phyloP scores from a whole-genome alignment of 2,113 vertebrate genomes.

The Coturnix japonica region DNA sequence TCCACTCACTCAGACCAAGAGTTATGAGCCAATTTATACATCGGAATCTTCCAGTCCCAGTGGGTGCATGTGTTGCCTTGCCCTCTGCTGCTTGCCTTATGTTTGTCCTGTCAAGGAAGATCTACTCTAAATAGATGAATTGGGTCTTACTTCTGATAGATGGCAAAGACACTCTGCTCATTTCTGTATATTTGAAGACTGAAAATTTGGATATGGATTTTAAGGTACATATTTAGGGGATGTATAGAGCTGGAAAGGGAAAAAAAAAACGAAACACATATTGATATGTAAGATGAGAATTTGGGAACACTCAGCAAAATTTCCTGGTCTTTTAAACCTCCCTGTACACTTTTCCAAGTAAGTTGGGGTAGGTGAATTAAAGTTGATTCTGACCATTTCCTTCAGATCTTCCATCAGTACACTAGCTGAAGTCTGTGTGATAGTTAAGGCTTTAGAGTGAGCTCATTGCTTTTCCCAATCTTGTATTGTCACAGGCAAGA shows the following conservation, averaged over 20 bases:
- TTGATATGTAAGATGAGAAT: not conserved
- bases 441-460: not conserved
- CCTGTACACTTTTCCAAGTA: not conserved
- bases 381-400: not conserved
- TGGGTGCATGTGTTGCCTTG: not conserved
- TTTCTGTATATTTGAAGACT: not conserved
- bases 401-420: not conserved
- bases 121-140: not conserved
- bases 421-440: not conserved
- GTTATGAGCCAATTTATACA: not conserved
- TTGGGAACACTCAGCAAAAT: not conserved
- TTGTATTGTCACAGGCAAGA: rapidly evolving
- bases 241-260: not conserved
- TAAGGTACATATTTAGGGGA: not conserved
- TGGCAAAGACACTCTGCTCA: not conserved
- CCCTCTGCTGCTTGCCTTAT: not conserved
- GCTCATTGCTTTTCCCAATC: not conserved
- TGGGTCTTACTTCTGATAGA: not conserved
- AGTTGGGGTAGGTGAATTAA: not conserved
- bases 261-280: not conserved
- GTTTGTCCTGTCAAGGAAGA: not conserved
- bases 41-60: not conserved
- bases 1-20: not conserved
- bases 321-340: not conserved
- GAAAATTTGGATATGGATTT: not conserved